Percentiles rank a stretch among this genome's conserved stretches.
These are phyloP conservation scores for Drosophila greeni DNA, from an alignment of 2,888 invertebrate species.

Conservation along the genomic window DNA sequence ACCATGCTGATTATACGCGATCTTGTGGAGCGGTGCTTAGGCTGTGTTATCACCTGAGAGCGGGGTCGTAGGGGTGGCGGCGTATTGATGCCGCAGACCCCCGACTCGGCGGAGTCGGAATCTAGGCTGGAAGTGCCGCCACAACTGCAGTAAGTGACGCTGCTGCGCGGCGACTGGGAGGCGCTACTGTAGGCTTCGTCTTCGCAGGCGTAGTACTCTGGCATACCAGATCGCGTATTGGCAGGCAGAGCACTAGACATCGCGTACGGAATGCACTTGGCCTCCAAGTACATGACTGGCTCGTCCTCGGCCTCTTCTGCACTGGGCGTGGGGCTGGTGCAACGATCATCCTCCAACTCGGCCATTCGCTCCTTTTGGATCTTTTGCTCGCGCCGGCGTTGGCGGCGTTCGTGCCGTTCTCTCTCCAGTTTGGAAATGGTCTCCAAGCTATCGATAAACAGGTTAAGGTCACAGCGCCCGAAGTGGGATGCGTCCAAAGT, in stretches of 20 bases:
- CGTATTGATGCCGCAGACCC: constrained; percentile 31
- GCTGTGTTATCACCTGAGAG: constrained; percentile 47
- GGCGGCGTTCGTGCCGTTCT: constrained; percentile 53
- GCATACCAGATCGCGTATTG: not conserved
- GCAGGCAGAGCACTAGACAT: constrained; percentile 30
- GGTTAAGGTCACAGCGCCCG: constrained; percentile 49
- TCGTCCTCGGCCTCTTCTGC: constrained; percentile 62
- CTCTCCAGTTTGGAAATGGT: constrained; percentile 62
- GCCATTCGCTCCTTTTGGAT: constrained; percentile 40
- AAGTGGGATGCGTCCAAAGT: constrained; percentile 54
- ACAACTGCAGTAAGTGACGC: constrained; percentile 59
- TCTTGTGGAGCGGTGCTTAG: constrained; percentile 53
- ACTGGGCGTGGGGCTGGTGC: constrained; percentile 56
- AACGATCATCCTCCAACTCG: constrained; percentile 36
- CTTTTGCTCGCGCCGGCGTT: constrained; percentile 37
- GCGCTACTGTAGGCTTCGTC: constrained; percentile 62
- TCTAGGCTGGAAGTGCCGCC: constrained; percentile 30
- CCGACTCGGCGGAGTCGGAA: constrained; percentile 50
- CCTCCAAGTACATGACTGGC: constrained; percentile 52
- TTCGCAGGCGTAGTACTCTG: constrained; percentile 52
- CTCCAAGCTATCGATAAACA: constrained; percentile 71
- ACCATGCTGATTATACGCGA: constrained; percentile 70
- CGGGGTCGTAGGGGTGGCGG: constrained; percentile 48
- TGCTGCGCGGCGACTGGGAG: constrained; percentile 50
- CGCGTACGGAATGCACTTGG: constrained; percentile 59